Conservation (phyloP, 2,113 vertebrate species). For the Pithys albifrons region DNA sequence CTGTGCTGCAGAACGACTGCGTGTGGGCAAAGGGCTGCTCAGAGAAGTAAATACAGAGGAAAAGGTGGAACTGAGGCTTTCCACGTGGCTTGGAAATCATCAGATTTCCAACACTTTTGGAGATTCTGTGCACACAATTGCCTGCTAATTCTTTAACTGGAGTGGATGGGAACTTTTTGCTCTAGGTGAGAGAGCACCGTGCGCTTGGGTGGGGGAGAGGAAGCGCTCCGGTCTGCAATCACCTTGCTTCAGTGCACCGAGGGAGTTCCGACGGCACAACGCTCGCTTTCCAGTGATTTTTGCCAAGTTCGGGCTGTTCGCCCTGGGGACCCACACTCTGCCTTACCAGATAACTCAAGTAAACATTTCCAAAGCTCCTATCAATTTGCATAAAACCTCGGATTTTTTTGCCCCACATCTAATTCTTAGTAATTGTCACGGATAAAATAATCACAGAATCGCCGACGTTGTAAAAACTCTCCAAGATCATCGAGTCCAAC, state of each 20-base stretch:
- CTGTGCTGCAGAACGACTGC: not conserved
- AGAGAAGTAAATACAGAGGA: not conserved
- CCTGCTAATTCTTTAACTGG: not conserved
- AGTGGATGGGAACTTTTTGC: not conserved
- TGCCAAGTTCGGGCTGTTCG: too few relatives aligned
- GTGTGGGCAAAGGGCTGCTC: not conserved
- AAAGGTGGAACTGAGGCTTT: not conserved
- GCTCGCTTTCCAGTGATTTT: not conserved
- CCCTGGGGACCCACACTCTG: not conserved
- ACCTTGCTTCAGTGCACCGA: rapidly evolving
- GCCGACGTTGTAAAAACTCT: not conserved
- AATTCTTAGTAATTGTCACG: not conserved
- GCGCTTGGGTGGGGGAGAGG: rapidly evolving
- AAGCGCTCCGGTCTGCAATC: not conserved
- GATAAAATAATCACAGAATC: not conserved
- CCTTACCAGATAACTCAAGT: too few relatives aligned
- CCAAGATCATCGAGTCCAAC: too few relatives aligned
- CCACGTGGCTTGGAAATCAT: not conserved
- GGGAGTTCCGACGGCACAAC: not conserved
- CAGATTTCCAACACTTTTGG: not conserved
- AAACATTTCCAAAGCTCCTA: not conserved
- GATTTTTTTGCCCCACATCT: not conserved
- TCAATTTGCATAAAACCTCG: not conserved
- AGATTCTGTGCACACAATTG: not conserved
- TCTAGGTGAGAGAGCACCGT: not conserved